Base-by-base conservation (phyloP, 2,888 invertebrate genomes). In the Trissolcus japonicus region DNA sequence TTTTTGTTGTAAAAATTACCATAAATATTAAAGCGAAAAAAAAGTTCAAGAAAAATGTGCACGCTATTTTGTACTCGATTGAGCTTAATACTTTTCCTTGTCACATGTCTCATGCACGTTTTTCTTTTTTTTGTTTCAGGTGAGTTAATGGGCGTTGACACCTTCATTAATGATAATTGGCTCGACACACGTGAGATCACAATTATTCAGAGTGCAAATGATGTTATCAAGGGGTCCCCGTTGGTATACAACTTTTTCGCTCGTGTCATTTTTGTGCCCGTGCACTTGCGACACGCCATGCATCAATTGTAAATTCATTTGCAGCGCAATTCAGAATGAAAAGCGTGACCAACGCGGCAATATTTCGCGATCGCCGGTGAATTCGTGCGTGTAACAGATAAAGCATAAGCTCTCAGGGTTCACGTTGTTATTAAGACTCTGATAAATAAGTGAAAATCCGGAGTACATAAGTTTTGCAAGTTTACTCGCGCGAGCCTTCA, bases 131-230 rank as follows among this genome's bases (percentile, higher is more conserved):
- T 41, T 74, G 74, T 74, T 74, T 57, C 63, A 68, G 74, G 74
- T 74, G 46, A 74, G 74, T 74, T 74, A 74, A 74, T 63, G 53
- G 63, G 40, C 57, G 74, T 74, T 74, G 74, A 74, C 74, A 74
- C 61, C 67, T 61, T 67, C 53, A 41, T 74, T 67, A 62, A 67
- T 51, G 66, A 59, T 67, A 74, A 74, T 67, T 74, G 57, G 61
- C 19, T 43, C 21, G 53, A 35, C 46, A 53, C 74, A 74, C 67
- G 74, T 74, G 53, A 74, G 62, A 46, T 29, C 41, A 29, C 67
- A 51, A 74, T 74, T 57, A 67, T 74, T 53, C 74, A 57, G 4
- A 21, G 7, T 41, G 21, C 43, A 19, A 40, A 67, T 13, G 67
- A 74, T 67, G 62, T 67, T 67, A 67, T 74, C 73, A 46, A 21